These are phyloP conservation scores for Dendropsophus ebraccatus DNA, from an alignment of 2,113 vertebrate genomes.

Conservation along the genomic window DNA sequence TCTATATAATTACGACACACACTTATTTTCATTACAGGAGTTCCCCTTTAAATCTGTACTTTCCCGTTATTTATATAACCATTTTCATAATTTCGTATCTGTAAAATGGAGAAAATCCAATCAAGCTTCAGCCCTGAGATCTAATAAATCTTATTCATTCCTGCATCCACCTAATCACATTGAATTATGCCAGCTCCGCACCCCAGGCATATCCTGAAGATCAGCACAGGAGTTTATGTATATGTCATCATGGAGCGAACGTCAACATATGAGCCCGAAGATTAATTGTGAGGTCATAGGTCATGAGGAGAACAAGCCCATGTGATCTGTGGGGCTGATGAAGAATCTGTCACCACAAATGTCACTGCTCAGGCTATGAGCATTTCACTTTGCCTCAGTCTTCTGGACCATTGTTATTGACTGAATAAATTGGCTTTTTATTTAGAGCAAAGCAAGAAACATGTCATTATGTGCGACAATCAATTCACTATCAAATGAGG, in stretches of 20 bases:
- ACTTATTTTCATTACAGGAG: too few relatives aligned
- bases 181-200: background rate
- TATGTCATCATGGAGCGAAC: background rate
- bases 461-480: slow-evolving; percentile 26
- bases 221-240: background rate
- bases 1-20: too few relatives aligned
- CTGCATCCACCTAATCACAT: background rate
- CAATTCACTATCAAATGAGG: background rate
- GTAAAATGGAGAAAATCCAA: background rate
- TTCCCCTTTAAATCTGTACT: too few relatives aligned
- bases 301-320: background rate
- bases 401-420: slow-evolving; percentile 25
- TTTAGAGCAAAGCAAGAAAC: background rate
- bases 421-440: background rate
- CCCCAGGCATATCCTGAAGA: background rate
- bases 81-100: too few relatives aligned
- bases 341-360: slow-evolving; percentile 27
- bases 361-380: background rate
- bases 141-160: background rate
- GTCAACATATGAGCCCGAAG: background rate
- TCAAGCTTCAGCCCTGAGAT: too few relatives aligned
- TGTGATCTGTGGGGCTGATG: background rate
- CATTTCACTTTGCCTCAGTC: background rate
- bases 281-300: slow-evolving; percentile 22
- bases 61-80: too few relatives aligned